Percentiles rank a stretch among this genome's conserved stretches.
Conservation (phyloP, 2,888 invertebrate genomes). For the Cheilosia scutellata region DNA sequence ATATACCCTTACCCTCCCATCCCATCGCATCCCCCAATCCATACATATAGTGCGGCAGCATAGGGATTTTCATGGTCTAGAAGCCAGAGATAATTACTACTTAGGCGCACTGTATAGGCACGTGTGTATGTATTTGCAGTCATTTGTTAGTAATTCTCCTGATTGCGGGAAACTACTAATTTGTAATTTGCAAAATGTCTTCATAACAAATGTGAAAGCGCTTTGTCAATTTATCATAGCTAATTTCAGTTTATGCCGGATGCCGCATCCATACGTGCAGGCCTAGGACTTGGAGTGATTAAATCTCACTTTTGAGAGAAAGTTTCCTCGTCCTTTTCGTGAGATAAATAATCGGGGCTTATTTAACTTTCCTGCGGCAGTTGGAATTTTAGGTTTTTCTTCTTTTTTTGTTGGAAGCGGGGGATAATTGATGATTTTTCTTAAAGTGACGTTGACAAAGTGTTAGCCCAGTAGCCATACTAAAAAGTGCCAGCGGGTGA, state of each 20-base stretch:
- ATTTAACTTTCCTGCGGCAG: slow-evolving; percentile 22
- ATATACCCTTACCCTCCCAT: background rate
- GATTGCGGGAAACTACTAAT: slow-evolving; percentile 71
- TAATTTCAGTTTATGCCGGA: slow-evolving; percentile 42
- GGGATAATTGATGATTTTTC: slow-evolving; percentile 64
- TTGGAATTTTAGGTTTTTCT: background rate
- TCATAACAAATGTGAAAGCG: slow-evolving; percentile 65
- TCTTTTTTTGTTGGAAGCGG: background rate
- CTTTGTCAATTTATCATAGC: slow-evolving; percentile 71
- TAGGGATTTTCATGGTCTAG: slow-evolving; percentile 38
- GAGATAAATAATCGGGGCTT: slow-evolving; percentile 58
- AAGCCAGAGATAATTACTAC: slow-evolving; percentile 68
- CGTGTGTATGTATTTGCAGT: slow-evolving; percentile 7
- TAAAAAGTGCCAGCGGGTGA: slow-evolving; percentile 47
- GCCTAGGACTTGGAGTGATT: slow-evolving; percentile 45
- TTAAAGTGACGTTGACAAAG: slow-evolving; percentile 71
- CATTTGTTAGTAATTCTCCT: slow-evolving; percentile 61
- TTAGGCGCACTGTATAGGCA: slow-evolving; percentile 43
- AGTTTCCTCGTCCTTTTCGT: slow-evolving; percentile 52
- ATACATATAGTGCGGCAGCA: too few relatives aligned
- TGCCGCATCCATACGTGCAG: slow-evolving; percentile 41
- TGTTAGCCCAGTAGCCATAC: slow-evolving; percentile 48
- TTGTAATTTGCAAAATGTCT: slow-evolving; percentile 74
- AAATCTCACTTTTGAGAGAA: slow-evolving; percentile 63
- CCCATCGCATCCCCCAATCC: slow-evolving; percentile 4